Evolutionary conservation across 2,888 invertebrate genomes (phyloP), one percentile per base, ranked within the genome.

Genomic region (Hydroisotoma schaefferi): DNA sequence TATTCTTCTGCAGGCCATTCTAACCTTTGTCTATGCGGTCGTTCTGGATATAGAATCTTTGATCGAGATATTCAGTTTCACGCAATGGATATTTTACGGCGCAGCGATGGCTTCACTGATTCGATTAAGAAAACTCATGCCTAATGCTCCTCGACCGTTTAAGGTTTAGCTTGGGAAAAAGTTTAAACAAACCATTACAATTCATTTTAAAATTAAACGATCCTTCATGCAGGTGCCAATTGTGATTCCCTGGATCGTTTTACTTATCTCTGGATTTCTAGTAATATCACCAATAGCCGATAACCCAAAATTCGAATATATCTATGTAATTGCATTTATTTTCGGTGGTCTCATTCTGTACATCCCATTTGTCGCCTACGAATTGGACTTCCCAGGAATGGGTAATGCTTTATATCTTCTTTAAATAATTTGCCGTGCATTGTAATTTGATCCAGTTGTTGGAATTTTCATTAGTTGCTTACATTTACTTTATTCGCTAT

Each of bases 1-100:
- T n/a, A n/a, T 10, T 10, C 15, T 69, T 52, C 80, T 81, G 52
- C 80, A 85, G 84, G 86, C 85, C 12, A 26, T 86, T 23, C 78
- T 90, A n/a, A 81, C 88, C 0, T 78, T 86, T 38, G 70, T 85
- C 46, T 88, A 88, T 76, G 85, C 90, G 52, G 73, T 86, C 47
- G 81, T 85, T 26, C 89, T 89, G 57, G 83, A 88, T 76, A 88
- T 91, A 59, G 80, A 81, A 51, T 83, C 84, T 1, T 80, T 92
- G 15, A 91, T 92, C 68, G 87, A 90, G 73, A 89, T 91, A 75
- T 88, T 89, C 44, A 90, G 89, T 76, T 91, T 91, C 80, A 83
- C 90, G 64, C 86, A 88, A 23, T 91, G 91, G 91, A 83, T 90
- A 64, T 90, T 90, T 78, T 91, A 91, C 76, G 91, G 90, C 0